Evolutionary conservation across 1,140 invertebrate genomes (phyloP).

Genomic region (Andrena cerasifolii): DNA sequence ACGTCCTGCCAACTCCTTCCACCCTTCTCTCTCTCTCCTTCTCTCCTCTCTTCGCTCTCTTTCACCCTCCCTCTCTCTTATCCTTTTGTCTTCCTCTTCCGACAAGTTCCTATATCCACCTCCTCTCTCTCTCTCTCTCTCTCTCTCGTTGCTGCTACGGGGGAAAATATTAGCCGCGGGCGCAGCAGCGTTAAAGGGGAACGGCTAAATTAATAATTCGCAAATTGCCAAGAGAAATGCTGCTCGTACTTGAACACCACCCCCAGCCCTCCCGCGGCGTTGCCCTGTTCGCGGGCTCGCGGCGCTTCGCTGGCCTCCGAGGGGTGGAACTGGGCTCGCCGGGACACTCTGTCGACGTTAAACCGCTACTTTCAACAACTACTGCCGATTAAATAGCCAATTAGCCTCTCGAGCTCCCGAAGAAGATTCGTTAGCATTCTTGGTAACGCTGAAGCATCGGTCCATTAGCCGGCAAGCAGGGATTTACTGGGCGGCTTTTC

Average conservation of each 20-base stretch:
- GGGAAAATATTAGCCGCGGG: slow-evolving; percentile 63
- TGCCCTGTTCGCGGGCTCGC: slow-evolving; percentile 17
- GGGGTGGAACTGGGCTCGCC: background rate
- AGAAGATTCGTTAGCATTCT: slow-evolving; percentile 8
- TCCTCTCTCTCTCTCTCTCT: no score
- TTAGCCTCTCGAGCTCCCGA: slow-evolving; percentile 22
- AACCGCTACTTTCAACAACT: slow-evolving; percentile 24
- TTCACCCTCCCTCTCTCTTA: background rate
- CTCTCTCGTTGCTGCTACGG: slow-evolving; percentile 19
- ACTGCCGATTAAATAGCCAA: slow-evolving; percentile 40
- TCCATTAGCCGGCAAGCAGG: slow-evolving; percentile 27
- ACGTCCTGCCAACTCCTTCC: slow-evolving; percentile 6
- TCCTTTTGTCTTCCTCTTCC: slow-evolving; percentile 6
- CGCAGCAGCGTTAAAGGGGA: slow-evolving; percentile 59
- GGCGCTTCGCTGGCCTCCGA: background rate
- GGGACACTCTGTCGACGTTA: background rate
- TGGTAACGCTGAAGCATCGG: background rate
- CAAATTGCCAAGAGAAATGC: slow-evolving; percentile 57
- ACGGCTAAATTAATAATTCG: slow-evolving; percentile 67
- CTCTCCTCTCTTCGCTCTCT: no score
- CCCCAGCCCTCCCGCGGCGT: background rate
- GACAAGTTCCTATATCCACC: background rate
- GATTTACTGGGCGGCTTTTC: background rate
- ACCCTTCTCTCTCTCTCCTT: slow-evolving; percentile 5
- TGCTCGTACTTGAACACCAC: slow-evolving; percentile 13